Base-by-base conservation (phyloP, 2,888 invertebrate species). In the Mylabris sibirica region DNA sequence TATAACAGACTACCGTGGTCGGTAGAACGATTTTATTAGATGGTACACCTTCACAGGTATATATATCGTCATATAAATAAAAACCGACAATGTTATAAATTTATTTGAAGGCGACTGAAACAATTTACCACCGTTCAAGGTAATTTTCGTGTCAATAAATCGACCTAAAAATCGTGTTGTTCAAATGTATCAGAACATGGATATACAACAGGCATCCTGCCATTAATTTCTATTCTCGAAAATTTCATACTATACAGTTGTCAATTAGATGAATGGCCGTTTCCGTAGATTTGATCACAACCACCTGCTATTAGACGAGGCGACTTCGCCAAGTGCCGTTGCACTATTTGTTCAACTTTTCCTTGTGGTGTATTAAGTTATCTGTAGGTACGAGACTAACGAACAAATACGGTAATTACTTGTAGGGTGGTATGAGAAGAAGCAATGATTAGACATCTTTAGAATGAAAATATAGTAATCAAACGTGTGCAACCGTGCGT, bases 391-490 rank as follows among this genome's bases (percentile, higher is more conserved):
- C 35, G 59, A 12, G 34, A 35, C 49, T 68, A 65, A 70, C 67
- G 65, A 68, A 65, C 63, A 61, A 64, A 65, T 60, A 57, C 60
- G 67, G 63, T 67, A 67, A 70, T 70, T 70, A 65, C 65, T 64
- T 30, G 65, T 24, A 59, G 63, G 53, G 63, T 26, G 34, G 30
- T 63, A 71, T 62, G 66, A 68, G 44, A 66, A 66, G 66, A 66
- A 30, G 64, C 68, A 64, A 71, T 71, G 71, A 71, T 71, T 71
- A 71, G 68, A 71, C 68, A 64, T 71, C 68, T 71, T 70, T 71
- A 68, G 64, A 71, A 64, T 59, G 64, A 69, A 70, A 71, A 71
- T 66, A 71, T 66, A 66, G 71, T 66, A 71, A 71, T 71, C 68
- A 71, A 68, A 68, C 68, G 68, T 66, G 71, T 34, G 66, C 71